Conservation (phyloP, 2,113 vertebrate species). For the Cyphomyrus plagiostoma region DNA sequence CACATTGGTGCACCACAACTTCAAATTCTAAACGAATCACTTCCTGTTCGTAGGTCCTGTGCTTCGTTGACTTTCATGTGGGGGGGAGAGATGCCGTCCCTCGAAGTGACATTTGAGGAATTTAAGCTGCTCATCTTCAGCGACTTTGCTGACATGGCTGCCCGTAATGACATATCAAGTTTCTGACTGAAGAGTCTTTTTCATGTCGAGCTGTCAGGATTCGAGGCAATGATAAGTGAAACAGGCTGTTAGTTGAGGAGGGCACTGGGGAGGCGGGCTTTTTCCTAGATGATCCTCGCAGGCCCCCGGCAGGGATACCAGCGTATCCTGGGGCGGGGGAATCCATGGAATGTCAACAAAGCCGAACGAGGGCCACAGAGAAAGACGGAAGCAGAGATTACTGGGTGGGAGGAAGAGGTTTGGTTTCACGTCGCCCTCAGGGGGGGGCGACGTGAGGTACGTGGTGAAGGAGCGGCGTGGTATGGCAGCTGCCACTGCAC, state of each 20-base stretch:
- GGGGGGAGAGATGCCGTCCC: background rate
- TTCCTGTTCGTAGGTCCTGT: background rate
- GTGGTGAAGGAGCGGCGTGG: background rate
- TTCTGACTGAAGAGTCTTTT: background rate
- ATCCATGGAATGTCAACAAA: constrained; percentile 2
- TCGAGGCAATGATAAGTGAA: background rate
- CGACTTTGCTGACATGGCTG: background rate
- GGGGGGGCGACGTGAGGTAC: background rate
- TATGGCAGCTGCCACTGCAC: background rate
- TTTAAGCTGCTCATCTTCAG: background rate
- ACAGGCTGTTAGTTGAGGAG: background rate
- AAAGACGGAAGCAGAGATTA: background rate
- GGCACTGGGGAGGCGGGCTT: background rate
- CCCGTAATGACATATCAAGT: background rate
- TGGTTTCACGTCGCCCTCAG: background rate
- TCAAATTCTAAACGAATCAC: background rate
- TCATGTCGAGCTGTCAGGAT: background rate
- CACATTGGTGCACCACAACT: background rate
- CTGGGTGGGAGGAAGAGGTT: background rate
- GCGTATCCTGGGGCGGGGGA: background rate
- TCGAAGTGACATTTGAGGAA: background rate
- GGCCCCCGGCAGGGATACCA: background rate
- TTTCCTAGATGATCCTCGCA: background rate
- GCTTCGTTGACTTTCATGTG: background rate
- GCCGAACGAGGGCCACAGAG: background rate